These are phyloP conservation scores for Epinephelus awoara DNA, from an alignment of 2,797 vertebrate species.

Conservation along the genomic window DNA sequence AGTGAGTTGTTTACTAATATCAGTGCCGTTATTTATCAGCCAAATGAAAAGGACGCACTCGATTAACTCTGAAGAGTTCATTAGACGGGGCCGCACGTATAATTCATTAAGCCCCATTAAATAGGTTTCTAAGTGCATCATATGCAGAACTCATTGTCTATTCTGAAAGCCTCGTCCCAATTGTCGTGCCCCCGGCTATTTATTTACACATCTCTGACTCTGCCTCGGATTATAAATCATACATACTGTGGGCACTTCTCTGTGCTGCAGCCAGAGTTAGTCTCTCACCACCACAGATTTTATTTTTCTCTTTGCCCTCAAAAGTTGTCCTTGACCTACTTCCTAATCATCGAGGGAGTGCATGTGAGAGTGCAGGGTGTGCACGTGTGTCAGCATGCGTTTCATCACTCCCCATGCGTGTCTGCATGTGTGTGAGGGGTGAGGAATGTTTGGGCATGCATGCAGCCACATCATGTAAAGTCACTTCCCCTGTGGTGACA, in stretches of 20 bases:
- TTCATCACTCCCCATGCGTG: slow-evolving; percentile 37
- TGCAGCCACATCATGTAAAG: slow-evolving; percentile 46
- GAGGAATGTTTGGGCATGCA: slow-evolving; percentile 18
- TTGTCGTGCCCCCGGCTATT: slow-evolving; percentile 28
- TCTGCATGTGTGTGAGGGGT: background rate
- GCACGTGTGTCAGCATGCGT: slow-evolving; percentile 67
- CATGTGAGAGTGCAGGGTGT: slow-evolving; percentile 61
- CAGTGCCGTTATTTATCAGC: slow-evolving; percentile 33
- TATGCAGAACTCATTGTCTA: background rate
- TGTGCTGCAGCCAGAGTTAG: slow-evolving; percentile 42
- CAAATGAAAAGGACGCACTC: slow-evolving; percentile 38
- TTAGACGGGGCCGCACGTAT: slow-evolving; percentile 19
- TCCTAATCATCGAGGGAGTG: slow-evolving; percentile 58
- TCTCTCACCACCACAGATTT: slow-evolving; percentile 51
- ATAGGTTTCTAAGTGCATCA: slow-evolving; percentile 16
- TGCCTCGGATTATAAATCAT: slow-evolving; percentile 50
- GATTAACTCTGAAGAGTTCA: slow-evolving; percentile 27
- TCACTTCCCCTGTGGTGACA: slow-evolving; percentile 49
- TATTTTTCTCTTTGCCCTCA: slow-evolving; percentile 70
- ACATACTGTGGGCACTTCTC: slow-evolving; percentile 30
- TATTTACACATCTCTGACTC: slow-evolving; percentile 52
- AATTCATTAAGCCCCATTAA: slow-evolving; percentile 49
- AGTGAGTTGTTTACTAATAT: slow-evolving; percentile 23
- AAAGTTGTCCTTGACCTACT: slow-evolving; percentile 82
- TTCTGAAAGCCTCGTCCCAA: slow-evolving; percentile 18